Evolutionary conservation across 1,140 invertebrate species (phyloP), one percentile per base, ranked within the genome.

Genomic region (Hetaerina americana): DNA sequence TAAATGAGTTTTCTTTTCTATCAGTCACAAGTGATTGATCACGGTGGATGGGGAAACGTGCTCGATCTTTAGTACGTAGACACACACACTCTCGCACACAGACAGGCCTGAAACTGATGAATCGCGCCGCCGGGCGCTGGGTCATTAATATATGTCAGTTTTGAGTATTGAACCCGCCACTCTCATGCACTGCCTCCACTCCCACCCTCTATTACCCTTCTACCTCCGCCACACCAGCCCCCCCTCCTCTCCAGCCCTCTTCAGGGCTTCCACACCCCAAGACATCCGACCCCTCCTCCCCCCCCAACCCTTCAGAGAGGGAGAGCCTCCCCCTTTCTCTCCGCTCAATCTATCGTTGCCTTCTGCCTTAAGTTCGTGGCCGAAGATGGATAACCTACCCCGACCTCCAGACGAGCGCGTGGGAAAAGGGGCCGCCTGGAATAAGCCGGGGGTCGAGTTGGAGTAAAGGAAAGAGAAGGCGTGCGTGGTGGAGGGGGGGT

Each of bases 1-100:
- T 74, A 72, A 74, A 74, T 74, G 73, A 70, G 28, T 74, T 74
- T 74, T 72, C 71, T 72, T 74, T 74, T 73, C 71, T 74, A 74
- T 74, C 71, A 72, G 73, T 74, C 70, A 68, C 28, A 66, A 66
- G 70, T 73, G 74, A 73, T 74, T 69, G 72, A 74, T 74, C 70
- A 70, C 70, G 31, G 24, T 15, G 67, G 68, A 68, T 70, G 49
- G 73, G 29, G 70, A 70, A 66, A 72, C 71, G 73, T 74, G 72
- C 73, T 72, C 70, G 73, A 74, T 74, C 73, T 74, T 73, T 73
- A 72, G 73, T 72, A 72, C 71, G 71, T 71, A 71, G 31, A 71
- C 72, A 70, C 27, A 66, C 49, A 68, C 27, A 66, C 49, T 28
- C 25, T 27, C 27, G 26, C 25, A 27, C 26, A 27, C n/a, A 70